Conservation (phyloP, 2,888 invertebrate species). For the Acleris laterana region DNA sequence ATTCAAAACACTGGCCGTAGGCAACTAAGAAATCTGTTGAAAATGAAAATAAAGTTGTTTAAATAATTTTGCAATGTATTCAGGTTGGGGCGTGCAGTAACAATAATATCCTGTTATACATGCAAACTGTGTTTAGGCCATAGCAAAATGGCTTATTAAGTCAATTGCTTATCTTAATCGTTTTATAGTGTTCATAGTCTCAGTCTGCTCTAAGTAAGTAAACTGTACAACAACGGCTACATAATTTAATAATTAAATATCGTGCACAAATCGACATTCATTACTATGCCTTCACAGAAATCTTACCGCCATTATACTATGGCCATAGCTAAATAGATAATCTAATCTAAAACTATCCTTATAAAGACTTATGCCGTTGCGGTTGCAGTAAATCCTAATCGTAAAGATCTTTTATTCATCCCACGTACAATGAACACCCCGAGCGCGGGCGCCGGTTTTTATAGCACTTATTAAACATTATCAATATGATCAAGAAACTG, state of each 20-base stretch:
- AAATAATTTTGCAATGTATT: conserved; percentile 24
- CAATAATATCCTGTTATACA: conserved; percentile 27
- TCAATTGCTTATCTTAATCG: conserved; percentile 10
- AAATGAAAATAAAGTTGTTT: conserved; percentile 30
- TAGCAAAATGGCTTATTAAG: conserved; percentile 19
- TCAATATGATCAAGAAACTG: conserved; percentile 14
- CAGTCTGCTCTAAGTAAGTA: neutral
- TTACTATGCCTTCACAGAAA: conserved; percentile 1
- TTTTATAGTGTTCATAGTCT: neutral
- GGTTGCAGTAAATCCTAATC: conserved; percentile 17
- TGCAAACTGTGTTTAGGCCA: conserved; percentile 7
- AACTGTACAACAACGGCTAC: neutral
- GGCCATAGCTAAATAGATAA: conserved; percentile 10
- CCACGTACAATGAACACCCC: conserved; percentile 19
- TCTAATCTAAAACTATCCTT: conserved; percentile 9
- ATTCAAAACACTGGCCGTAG: conserved; percentile 27
- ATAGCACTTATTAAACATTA: conserved; percentile 12
- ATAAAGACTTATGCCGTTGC: conserved; percentile 6
- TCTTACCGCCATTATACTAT: conserved; percentile 4
- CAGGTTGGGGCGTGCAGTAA: conserved; percentile 2
- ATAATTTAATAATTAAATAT: neutral
- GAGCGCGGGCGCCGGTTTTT: conserved; percentile 12
- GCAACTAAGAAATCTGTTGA: conserved; percentile 19
- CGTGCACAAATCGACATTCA: neutral
- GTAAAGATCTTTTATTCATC: conserved; percentile 23